Evolutionary conservation across 2,888 invertebrate species (phyloP), one percentile per base, ranked within the genome.

Genomic region (Drosophila borealis): DNA sequence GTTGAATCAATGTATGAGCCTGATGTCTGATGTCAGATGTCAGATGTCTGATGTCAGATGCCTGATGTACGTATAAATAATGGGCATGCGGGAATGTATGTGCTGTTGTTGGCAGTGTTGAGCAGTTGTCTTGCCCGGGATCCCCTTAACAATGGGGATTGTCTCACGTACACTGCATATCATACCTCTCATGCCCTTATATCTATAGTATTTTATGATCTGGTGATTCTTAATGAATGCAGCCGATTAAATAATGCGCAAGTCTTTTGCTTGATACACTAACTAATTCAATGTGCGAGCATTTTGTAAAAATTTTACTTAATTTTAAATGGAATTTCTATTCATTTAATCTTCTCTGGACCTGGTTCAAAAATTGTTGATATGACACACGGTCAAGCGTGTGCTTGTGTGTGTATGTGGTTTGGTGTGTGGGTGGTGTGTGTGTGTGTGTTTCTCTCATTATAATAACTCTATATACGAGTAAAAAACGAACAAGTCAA

Each of bases 401-500:
- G 60, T 42, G 49, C 39, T 60, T 55, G 63, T 56, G 51, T 25
- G 51, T 55, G 41, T 59, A 21, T 66, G 41, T 56, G 34, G 45
- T 59, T 55, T 61, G 62, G 49, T 49, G 48, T 49, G 57, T 63
- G 64, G 67, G 50, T 63, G 29, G 57, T 45, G 55, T 55, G 51
- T 51, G 49, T 37, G 51, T 46, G 57, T 44, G 62, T 45, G 33
- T 21, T 48, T 44, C 36, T 46, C 56, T 41, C 73, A 70, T 64
- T 70, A 59, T 57, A 62, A 55, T 70, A 80, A 55, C n/a, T 59
- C 53, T 48, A 73, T 61, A 62, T 74, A 73, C 63, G 69, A 57
- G 61, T 76, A 57, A 69, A 87, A 83, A 89, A 89, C 69, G 88
- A 83, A 89, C 88, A 70, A 84, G 89, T 83, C 83, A 83, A 83